A percentile compares a stretch with the other conserved stretches of the same genome.
Conservation (phyloP, 2,797 vertebrate genomes). For the Garrulus glandarius region DNA sequence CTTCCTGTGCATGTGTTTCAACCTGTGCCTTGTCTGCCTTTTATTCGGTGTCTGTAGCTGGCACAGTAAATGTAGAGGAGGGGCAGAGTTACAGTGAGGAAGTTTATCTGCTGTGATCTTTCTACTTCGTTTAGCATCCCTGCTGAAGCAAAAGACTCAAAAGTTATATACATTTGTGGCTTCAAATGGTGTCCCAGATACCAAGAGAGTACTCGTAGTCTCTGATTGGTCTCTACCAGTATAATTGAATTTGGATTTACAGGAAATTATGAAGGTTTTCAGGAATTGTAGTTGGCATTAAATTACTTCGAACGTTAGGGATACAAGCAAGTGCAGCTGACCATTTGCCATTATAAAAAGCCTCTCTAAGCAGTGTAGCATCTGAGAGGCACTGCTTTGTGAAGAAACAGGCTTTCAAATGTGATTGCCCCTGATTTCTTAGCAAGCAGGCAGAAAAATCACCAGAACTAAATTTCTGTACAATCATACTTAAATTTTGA, state of each 20-base stretch:
- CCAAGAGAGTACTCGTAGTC: slow-evolving; percentile 10
- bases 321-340: slow-evolving; percentile 47
- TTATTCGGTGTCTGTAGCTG: neutral
- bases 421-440: slow-evolving; percentile 65
- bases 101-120: slow-evolving; percentile 26
- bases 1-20: neutral
- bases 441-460: slow-evolving; percentile 61
- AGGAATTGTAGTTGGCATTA: slow-evolving; percentile 54
- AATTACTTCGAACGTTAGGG: slow-evolving; percentile 63
- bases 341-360: slow-evolving; percentile 39
- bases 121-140: neutral
- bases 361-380: neutral
- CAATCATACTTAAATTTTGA: slow-evolving; percentile 38
- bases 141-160: slow-evolving; percentile 5
- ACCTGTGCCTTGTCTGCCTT: neutral
- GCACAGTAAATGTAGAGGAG: neutral
- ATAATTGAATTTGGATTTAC: slow-evolving; percentile 69
- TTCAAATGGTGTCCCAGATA: slow-evolving; percentile 32
- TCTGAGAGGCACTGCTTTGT: neutral
- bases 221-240: slow-evolving; percentile 47
- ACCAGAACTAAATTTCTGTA: slow-evolving; percentile 55
- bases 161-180: slow-evolving; percentile 29
- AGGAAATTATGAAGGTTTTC: slow-evolving; percentile 68
- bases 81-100: neutral
- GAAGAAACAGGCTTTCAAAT: slow-evolving; percentile 28